These are phyloP conservation scores for Acanthurus lineatus DNA, from an alignment of 2,797 vertebrate genomes.

Conservation along the genomic window DNA sequence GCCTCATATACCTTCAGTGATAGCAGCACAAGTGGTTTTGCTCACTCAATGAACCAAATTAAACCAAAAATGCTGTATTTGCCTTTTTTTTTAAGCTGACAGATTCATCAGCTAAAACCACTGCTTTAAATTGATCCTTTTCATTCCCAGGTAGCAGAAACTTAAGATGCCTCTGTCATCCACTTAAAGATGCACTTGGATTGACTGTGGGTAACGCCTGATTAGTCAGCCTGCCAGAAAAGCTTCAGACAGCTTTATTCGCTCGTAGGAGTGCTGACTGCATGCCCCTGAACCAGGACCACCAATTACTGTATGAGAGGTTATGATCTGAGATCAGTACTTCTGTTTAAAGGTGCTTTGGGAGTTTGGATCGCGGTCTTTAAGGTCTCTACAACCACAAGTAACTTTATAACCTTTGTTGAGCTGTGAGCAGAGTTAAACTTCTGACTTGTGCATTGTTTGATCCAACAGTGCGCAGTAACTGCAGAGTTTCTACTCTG, in stretches of 20 bases:
- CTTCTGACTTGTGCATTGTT: slow-evolving; percentile 60
- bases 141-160: slow-evolving; percentile 67
- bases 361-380: slow-evolving; percentile 50
- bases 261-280: slow-evolving; percentile 63
- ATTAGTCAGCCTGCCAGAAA: slow-evolving; percentile 69
- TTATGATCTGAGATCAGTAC: slow-evolving; percentile 74
- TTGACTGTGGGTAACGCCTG: slow-evolving; percentile 72
- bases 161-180: slow-evolving; percentile 71
- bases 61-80: slow-evolving; percentile 34
- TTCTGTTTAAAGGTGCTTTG: slow-evolving; percentile 71
- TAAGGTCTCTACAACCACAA: slow-evolving; percentile 62
- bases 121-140: slow-evolving; percentile 72
- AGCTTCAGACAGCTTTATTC: slow-evolving; percentile 68
- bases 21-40: neutral
- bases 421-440: slow-evolving; percentile 63
- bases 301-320: slow-evolving; percentile 77
- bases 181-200: slow-evolving; percentile 71
- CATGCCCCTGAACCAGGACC: slow-evolving; percentile 64
- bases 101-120: slow-evolving; percentile 53
- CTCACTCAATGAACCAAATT: slow-evolving; percentile 9
- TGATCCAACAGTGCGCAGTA: slow-evolving; percentile 48
- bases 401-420: slow-evolving; percentile 73
- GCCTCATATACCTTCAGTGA: neutral
- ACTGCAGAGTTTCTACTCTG: slow-evolving; percentile 39
- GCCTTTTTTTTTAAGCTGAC: slow-evolving; percentile 15